A percentile compares a stretch with the other conserved stretches of the same genome.
Evolutionary conservation across 2,888 invertebrate genomes (phyloP).

Genomic region (Erebia epiphron): DNA sequence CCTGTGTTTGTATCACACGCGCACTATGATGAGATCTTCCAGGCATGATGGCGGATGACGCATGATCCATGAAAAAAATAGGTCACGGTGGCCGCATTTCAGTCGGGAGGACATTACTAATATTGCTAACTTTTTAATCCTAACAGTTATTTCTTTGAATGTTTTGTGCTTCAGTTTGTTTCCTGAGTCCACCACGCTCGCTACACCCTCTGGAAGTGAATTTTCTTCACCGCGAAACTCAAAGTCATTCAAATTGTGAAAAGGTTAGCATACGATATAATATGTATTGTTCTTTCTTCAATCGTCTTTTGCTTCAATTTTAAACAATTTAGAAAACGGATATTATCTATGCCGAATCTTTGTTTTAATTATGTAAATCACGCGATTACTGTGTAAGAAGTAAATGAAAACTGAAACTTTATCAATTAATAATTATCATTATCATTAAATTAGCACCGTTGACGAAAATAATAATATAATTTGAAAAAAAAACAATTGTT

Average conservation of each 20-base stretch:
- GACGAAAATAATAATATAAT: neutral
- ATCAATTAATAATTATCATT: neutral
- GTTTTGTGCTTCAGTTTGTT: constrained; percentile 51
- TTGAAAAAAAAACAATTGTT: neutral
- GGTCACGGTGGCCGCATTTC: too few relatives aligned
- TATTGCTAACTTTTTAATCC: neutral
- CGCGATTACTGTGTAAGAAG: neutral
- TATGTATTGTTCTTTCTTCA: too few relatives aligned
- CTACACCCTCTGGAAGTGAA: constrained; percentile 58
- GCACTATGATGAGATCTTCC: too few relatives aligned
- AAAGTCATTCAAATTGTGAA: constrained; percentile 47
- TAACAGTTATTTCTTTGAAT: neutral
- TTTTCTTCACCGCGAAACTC: constrained; percentile 55
- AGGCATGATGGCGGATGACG: too few relatives aligned
- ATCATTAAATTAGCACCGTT: neutral
- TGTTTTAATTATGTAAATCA: neutral
- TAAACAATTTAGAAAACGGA: too few relatives aligned
- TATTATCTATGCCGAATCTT: neutral
- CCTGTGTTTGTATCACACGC: too few relatives aligned
- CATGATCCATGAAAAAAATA: too few relatives aligned
- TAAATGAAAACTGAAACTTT: neutral
- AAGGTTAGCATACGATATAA: constrained; percentile 27
- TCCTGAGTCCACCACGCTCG: constrained; percentile 53
- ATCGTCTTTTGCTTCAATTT: too few relatives aligned
- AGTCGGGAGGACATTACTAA: too few relatives aligned